These are phyloP conservation scores for Limnephilus rhombicus DNA, from an alignment of 2,888 invertebrate species.

Conservation along the genomic window DNA sequence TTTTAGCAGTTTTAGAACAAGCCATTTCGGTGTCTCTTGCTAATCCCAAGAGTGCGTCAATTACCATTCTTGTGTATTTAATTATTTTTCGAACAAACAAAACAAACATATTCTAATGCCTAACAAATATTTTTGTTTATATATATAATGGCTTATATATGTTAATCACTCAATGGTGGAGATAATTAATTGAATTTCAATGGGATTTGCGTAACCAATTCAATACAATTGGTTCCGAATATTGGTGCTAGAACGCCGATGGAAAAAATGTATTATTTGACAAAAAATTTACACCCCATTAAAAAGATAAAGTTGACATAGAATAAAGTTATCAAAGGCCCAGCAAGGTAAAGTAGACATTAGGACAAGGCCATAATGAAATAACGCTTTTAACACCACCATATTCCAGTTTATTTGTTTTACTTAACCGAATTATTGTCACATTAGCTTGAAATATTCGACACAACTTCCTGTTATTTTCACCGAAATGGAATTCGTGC, in stretches of 20 bases:
- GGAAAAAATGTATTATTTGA: not conserved
- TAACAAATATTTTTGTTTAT: too few species aligned
- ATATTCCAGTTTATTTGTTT: constrained; percentile 27
- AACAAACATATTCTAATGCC: too few species aligned
- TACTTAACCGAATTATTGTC: constrained; percentile 28
- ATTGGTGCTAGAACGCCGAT: not conserved
- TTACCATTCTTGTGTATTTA: too few species aligned
- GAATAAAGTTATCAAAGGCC: not conserved
- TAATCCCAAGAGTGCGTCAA: too few species aligned
- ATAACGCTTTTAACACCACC: not conserved
- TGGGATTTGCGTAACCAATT: not conserved
- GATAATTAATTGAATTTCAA: not conserved
- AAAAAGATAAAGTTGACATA: not conserved
- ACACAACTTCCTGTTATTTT: constrained; percentile 25
- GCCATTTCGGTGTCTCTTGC: too few species aligned
- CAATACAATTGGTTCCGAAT: not conserved
- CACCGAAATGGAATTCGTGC: constrained; percentile 41
- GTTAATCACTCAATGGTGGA: not conserved
- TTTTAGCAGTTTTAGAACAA: too few species aligned
- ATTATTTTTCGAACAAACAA: too few species aligned
- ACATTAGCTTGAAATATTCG: constrained; percentile 35
- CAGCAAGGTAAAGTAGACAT: not conserved
- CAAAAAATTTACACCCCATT: not conserved
- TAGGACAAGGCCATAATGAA: not conserved
- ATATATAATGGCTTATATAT: too few species aligned